Conservation (phyloP, 2,113 vertebrate species). For the Electrona antarctica region DNA sequence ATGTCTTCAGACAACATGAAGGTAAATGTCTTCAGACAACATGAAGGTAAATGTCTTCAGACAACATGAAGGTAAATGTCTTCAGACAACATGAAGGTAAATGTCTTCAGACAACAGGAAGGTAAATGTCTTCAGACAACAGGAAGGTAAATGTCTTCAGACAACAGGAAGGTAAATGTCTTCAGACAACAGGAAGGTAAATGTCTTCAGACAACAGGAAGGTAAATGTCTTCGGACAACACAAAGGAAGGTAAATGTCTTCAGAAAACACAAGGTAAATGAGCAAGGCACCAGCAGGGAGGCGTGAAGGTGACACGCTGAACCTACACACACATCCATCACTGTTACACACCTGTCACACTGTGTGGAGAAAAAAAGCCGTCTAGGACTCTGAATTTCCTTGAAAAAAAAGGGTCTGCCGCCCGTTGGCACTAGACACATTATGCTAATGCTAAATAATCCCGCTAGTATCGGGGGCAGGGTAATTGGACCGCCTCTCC, state of each 20-base stretch:
- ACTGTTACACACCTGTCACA: conserved; percentile 32
- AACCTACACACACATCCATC: conserved; percentile 41
- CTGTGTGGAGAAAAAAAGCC: too few relatives aligned
- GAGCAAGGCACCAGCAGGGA: neutral
- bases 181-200: neutral
- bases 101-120: neutral
- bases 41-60: neutral
- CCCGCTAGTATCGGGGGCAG: conserved; percentile 71
- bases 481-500: conserved; percentile 75
- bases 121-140: neutral
- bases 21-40: neutral
- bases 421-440: conserved; percentile 72
- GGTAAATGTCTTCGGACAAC: neutral
- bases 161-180: neutral
- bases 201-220: neutral
- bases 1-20: neutral
- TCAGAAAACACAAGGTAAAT: neutral
- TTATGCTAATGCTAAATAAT: conserved; percentile 80
- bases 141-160: neutral
- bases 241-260: neutral
- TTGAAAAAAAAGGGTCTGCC: conserved; percentile 71
- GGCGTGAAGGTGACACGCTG: neutral
- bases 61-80: neutral
- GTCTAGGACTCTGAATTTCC: too few relatives aligned
- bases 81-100: neutral